Percentiles rank a stretch among this genome's conserved stretches.
phyloP scores from a whole-genome alignment of 2,113 vertebrate species.

The Taurulus bubalis region DNA sequence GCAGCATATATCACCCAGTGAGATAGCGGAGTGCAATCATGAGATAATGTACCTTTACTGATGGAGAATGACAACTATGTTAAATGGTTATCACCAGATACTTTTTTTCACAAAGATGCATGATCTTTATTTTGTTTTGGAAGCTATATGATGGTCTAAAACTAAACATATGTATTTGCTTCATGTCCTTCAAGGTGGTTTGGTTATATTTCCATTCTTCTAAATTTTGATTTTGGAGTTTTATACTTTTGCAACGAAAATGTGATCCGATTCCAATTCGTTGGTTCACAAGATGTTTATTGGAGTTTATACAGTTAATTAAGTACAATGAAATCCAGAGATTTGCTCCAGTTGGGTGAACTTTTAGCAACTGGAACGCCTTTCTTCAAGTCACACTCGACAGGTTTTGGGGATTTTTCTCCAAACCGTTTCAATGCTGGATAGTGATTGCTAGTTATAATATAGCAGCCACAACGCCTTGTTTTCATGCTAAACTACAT shows the following conservation, averaged over 20 bases:
- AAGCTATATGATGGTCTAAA: too few species aligned
- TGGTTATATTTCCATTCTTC: not conserved
- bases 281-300: not conserved
- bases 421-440: not conserved
- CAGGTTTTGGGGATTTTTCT: not conserved
- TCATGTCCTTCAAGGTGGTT: too few species aligned
- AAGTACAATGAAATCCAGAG: not conserved
- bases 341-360: too few species aligned
- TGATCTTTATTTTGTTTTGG: too few species aligned
- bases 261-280: not conserved
- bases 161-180: not conserved
- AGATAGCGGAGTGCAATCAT: not conserved
- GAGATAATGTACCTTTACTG: not conserved
- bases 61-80: not conserved
- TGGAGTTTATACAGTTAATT: not conserved
- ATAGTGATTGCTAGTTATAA: not conserved
- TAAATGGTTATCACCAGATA: not conserved
- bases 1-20: not conserved
- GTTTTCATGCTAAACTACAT: too few species aligned
- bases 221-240: not conserved
- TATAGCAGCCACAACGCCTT: fast-evolving
- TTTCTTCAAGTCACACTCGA: not conserved
- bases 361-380: not conserved
- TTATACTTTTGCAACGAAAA: not conserved
- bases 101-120: not conserved